Conservation (phyloP, 2,113 vertebrate species). For the Chunga burmeisteri region DNA sequence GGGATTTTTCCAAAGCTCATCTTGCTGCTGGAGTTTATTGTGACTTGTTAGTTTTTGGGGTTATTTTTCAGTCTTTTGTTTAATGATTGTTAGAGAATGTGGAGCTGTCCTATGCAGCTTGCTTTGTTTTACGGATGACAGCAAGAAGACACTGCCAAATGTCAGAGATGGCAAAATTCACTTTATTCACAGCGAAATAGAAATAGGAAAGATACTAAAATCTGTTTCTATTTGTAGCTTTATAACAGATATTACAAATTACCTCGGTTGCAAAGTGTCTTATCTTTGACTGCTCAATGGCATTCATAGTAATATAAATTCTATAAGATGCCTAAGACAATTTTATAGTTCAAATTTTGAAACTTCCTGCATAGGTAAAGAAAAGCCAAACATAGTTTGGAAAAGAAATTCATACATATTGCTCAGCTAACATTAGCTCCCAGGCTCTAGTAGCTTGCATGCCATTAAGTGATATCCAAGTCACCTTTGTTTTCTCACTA, state of each 20-base stretch:
- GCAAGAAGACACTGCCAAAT: neutral
- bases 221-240: neutral
- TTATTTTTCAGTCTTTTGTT: neutral
- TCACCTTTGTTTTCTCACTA: neutral
- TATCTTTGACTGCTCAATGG: neutral
- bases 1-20: neutral
- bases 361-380: neutral
- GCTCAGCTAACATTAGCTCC: neutral
- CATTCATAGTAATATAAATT: neutral
- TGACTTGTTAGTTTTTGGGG: neutral
- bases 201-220: neutral
- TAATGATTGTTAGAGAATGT: neutral
- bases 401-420: neutral
- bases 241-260: neutral
- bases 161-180: neutral
- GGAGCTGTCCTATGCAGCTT: neutral
- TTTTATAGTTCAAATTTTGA: neutral
- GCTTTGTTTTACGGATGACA: neutral
- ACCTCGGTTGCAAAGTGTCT: neutral
- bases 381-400: neutral
- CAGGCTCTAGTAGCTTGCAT: neutral
- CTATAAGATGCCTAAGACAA: neutral
- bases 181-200: neutral
- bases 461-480: neutral
- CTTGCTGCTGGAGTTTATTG: neutral